Base-by-base conservation (phyloP, 2,888 invertebrate species). In the Mystacides longicornis region DNA sequence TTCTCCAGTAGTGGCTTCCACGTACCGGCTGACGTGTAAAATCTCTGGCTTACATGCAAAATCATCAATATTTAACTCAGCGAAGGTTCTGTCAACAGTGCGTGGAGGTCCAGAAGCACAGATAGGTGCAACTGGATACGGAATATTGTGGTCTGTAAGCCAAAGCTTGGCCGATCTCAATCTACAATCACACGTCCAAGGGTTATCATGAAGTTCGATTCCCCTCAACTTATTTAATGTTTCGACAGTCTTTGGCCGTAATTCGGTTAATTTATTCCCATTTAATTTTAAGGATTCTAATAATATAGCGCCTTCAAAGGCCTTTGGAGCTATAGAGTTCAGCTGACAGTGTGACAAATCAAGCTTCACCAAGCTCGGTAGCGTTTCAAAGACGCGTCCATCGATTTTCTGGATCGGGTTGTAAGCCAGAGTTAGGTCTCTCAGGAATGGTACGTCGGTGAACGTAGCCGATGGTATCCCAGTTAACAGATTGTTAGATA, bases 171-270 rank as follows among this genome's bases (percentile, higher is more conserved):
- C 81, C 57, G 87, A 86, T 50, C 92, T 78, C 56, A 93, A 70
- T 21, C 89, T 83, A 66, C 93, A 93, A 67, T 93, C 92, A 67
- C 93, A 93, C 59, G 85, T 81, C 93, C 92, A 93, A 0, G 89
- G 90, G 71, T 93, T 93, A 62, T 89, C 89, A 62, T 92, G 89
- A 62, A 93, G 73, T 67, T 90, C 89, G 59, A 93, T 85, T 43
- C 86, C 87, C 67, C 88, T 86, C 50, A 93, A 76, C 56, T 85
- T 84, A 63, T 81, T 83, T 55, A 88, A 68, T 51, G 83, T 84
- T 68, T 87, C 87, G 60, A 90, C 83, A 1, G 88, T 88, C 62
- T 81, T 81, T 14, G 86, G 79, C 49, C 86, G 79, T 62, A 90
- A 69, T 59, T 87, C 89, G 48, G 82, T 79, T 58, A 93, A 76